Percentiles rank a stretch among this genome's conserved stretches.
phyloP scores from a whole-genome alignment of 2,797 vertebrate species.

The Eospalax fontanierii region DNA sequence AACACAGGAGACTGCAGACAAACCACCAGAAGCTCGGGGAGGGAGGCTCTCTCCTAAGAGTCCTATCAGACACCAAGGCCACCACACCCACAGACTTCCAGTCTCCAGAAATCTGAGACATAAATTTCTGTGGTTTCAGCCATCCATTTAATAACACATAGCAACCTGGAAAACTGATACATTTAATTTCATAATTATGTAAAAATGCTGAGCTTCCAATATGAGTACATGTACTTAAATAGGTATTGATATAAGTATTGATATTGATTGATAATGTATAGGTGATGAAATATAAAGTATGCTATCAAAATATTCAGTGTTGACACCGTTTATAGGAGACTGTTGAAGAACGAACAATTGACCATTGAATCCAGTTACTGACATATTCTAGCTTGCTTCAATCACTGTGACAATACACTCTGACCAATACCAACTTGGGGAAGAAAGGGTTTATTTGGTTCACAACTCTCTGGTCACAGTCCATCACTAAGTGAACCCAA shows the following conservation, averaged over 20 bases:
- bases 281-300: not conserved
- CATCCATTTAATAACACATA: not conserved
- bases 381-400: too few species aligned
- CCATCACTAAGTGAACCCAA: too few species aligned
- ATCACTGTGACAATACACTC: too few species aligned
- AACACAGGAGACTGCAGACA: not conserved
- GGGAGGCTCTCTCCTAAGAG: not conserved
- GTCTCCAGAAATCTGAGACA: not conserved
- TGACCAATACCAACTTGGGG: too few species aligned
- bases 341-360: slow-evolving; percentile 46
- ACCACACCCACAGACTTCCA: not conserved
- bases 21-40: not conserved
- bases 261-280: too few species aligned
- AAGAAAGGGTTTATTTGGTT: too few species aligned
- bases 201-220: slow-evolving; percentile 35
- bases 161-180: slow-evolving; percentile 1
- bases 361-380: slow-evolving; percentile 37
- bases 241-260: not conserved
- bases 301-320: not conserved
- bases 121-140: not conserved
- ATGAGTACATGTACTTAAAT: not conserved
- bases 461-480: too few species aligned
- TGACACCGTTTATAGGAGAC: slow-evolving; percentile 19
- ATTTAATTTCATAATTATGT: slow-evolving; percentile 24
- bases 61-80: not conserved